Evolutionary conservation across 2,888 invertebrate species (phyloP).

Genomic region (Abrostola tripartita): DNA sequence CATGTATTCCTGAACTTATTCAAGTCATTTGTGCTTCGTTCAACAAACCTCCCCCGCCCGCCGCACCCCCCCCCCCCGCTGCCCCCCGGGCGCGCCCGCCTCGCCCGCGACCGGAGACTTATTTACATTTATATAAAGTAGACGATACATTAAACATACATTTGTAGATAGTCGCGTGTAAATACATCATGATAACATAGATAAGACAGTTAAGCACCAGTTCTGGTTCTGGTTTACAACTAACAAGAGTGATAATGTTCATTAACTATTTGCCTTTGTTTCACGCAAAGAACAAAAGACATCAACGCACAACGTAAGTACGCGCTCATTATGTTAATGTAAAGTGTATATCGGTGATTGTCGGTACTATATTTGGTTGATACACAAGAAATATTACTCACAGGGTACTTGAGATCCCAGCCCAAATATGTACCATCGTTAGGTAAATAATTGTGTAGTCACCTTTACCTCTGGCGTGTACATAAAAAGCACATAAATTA

Average conservation of each 20-base stretch:
- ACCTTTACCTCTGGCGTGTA: conserved; percentile 45
- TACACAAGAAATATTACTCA: too few relatives aligned
- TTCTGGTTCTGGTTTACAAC: too few relatives aligned
- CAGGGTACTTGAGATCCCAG: too few relatives aligned
- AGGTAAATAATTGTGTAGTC: conserved; percentile 27
- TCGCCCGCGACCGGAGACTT: conserved; percentile 9
- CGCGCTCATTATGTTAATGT: too few relatives aligned
- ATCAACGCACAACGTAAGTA: conserved; percentile 64
- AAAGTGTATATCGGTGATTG: too few relatives aligned
- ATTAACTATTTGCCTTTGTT: conserved; percentile 15
- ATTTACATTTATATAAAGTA: conserved; percentile 50
- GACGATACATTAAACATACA: conserved; percentile 33
- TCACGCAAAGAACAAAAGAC: conserved; percentile 66
- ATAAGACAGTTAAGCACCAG: too few relatives aligned
- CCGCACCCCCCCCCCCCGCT: not conserved
- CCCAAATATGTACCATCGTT: too few relatives aligned
- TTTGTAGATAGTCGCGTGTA: not conserved
- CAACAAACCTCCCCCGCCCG: not conserved
- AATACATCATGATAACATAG: too few relatives aligned
- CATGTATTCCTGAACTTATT: conserved; percentile 49
- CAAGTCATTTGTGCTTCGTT: conserved; percentile 43
- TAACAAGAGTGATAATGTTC: not conserved
- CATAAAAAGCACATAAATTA: conserved; percentile 67
- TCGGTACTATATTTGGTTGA: too few relatives aligned
- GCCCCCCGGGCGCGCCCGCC: conserved; percentile 2